A percentile compares a stretch with the other conserved stretches of the same genome.
These are phyloP conservation scores for Belgica antarctica DNA, from an alignment of 2,888 invertebrate genomes.

Conservation along the genomic window DNA sequence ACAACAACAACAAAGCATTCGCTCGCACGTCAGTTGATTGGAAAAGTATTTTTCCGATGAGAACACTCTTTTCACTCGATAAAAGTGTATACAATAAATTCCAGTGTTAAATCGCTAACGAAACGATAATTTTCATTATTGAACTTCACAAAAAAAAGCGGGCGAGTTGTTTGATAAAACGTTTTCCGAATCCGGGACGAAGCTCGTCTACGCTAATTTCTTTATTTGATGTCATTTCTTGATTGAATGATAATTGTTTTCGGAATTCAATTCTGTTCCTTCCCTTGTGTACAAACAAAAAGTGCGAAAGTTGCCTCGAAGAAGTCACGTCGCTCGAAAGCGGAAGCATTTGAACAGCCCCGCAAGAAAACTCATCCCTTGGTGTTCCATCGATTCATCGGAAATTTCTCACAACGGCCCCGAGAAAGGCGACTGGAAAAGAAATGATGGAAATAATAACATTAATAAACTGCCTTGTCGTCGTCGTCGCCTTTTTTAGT, in stretches of 20 bases:
- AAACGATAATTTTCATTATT: not conserved
- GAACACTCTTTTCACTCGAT: not conserved
- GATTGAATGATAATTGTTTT: not conserved
- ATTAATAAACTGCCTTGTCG: conserved; percentile 15
- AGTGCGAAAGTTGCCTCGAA: too few species aligned
- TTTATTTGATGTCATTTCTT: not conserved
- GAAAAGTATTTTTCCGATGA: not conserved
- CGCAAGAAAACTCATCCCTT: too few species aligned
- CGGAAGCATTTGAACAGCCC: not conserved
- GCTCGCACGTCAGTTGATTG: not conserved
- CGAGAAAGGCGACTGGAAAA: not conserved
- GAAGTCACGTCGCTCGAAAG: not conserved
- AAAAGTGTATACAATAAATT: conserved; percentile 1
- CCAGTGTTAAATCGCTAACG: not conserved
- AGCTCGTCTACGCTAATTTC: not conserved
- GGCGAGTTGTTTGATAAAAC: not conserved
- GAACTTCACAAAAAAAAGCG: too few species aligned
- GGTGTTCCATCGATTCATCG: not conserved
- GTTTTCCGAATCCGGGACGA: not conserved
- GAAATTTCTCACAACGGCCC: too few species aligned
- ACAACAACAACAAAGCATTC: not conserved
- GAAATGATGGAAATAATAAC: not conserved
- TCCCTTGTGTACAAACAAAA: not conserved
- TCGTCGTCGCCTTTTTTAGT: conserved; percentile 6
- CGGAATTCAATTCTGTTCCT: not conserved